Evolutionary conservation across 2,797 vertebrate genomes (phyloP).

Genomic region (Sebastes hubbsi): DNA sequence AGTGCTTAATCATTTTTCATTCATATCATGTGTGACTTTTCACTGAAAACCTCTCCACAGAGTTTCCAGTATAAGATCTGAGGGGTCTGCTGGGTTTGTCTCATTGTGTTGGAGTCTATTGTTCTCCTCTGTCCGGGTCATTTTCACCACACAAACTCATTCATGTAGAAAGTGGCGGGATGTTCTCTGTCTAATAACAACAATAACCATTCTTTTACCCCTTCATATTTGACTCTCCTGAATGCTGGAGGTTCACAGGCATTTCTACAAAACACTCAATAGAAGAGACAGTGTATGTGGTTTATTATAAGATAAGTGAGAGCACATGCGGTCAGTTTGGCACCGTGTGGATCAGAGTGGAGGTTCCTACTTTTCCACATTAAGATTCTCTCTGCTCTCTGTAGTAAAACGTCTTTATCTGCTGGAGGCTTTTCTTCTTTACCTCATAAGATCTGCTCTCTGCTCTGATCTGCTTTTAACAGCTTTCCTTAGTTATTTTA

Average conservation of each 20-base stretch:
- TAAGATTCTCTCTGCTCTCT: neutral
- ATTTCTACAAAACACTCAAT: neutral
- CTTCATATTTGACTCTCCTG: neutral
- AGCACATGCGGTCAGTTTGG: constrained; percentile 44
- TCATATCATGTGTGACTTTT: neutral
- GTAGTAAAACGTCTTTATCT: neutral
- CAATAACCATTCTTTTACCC: neutral
- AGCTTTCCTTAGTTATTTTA: neutral
- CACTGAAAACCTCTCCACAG: neutral
- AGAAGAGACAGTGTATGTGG: neutral
- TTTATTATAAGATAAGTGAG: constrained; percentile 31
- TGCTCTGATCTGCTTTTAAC: neutral
- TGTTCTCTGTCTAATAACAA: neutral
- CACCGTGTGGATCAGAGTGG: neutral
- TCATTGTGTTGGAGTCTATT: constrained; percentile 43
- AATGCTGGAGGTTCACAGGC: neutral
- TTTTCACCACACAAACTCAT: constrained; percentile 27
- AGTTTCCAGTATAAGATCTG: no score
- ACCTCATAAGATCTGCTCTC: neutral
- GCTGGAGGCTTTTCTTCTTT: neutral
- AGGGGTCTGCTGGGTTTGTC: neutral
- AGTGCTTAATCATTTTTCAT: neutral
- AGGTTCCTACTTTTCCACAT: constrained; percentile 17
- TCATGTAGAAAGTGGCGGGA: constrained; percentile 76
- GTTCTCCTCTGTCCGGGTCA: constrained; percentile 55